Conservation (phyloP, 1,140 invertebrate genomes). For the Atta colombica region DNA sequence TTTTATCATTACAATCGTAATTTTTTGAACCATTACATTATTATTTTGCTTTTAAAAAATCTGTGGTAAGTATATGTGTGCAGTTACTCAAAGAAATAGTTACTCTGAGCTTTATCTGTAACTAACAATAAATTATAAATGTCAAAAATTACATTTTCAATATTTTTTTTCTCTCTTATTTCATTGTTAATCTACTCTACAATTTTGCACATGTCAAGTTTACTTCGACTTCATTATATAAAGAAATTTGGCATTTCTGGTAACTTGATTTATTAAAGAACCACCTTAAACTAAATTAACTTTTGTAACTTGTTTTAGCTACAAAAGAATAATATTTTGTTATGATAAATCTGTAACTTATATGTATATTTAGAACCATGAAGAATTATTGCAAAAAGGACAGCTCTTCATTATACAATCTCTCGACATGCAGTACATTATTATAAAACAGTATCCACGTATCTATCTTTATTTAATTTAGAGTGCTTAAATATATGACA, state of each 20-base stretch:
- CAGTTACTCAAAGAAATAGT: background rate
- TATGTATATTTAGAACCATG: constrained; percentile 59
- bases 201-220: too few relatives aligned
- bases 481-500: constrained; percentile 77
- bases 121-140: background rate
- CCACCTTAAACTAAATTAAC: constrained; percentile 30
- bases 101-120: too few relatives aligned
- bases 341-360: constrained; percentile 69
- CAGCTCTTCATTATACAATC: constrained; percentile 68
- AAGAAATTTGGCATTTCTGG: too few relatives aligned
- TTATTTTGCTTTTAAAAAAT: too few relatives aligned
- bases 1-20: too few relatives aligned
- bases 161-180: too few relatives aligned
- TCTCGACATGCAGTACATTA: constrained; percentile 72
- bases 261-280: too few relatives aligned
- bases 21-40: too few relatives aligned
- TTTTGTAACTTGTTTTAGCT: constrained; percentile 30
- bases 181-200: background rate
- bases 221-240: too few relatives aligned
- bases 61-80: constrained; percentile 53
- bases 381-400: constrained; percentile 66
- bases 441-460: constrained; percentile 71
- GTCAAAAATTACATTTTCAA: too few relatives aligned
- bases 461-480: constrained; percentile 71
- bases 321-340: constrained; percentile 55